A percentile compares a stretch with the other conserved stretches of the same genome.
These are phyloP conservation scores for Brachionus plicatilis DNA, from an alignment of 1,140 invertebrate species.

Conservation along the genomic window DNA sequence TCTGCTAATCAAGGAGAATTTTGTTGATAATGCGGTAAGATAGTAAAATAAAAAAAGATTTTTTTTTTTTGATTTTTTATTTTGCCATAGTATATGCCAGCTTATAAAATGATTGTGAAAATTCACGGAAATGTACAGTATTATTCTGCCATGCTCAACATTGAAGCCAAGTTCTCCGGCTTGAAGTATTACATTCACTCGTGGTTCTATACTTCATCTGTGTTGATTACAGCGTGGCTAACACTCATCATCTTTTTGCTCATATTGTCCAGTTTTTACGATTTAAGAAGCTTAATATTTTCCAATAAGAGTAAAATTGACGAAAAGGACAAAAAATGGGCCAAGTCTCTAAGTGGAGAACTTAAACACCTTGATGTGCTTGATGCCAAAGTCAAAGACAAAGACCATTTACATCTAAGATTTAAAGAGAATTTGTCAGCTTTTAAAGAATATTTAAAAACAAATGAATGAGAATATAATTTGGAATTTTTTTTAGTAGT, in stretches of 20 bases:
- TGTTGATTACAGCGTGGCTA: not conserved
- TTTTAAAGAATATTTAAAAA: constrained; percentile 10
- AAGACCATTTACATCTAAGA: not conserved
- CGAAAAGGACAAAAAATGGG: not conserved
- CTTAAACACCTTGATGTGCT: not conserved
- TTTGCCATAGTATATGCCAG: constrained; percentile 1
- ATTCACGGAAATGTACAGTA: not conserved
- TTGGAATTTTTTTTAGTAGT: not conserved
- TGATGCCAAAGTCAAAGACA: not conserved
- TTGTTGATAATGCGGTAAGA: constrained; percentile 33
- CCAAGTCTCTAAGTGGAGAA: not conserved
- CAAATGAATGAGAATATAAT: not conserved
- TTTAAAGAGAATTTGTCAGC: constrained; percentile 18
- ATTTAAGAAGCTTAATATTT: not conserved
- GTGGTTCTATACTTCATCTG: constrained; percentile 1
- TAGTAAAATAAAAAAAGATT: not conserved
- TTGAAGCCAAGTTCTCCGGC: constrained; percentile 31
- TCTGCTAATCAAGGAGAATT: constrained; percentile 21
- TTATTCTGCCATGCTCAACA: not conserved
- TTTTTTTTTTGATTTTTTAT: too few relatives aligned
- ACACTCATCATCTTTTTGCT: not conserved
- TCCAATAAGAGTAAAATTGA: not conserved
- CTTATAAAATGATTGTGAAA: constrained; percentile 31
- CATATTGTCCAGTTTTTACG: not conserved
- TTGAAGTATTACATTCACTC: constrained; percentile 13